Evolutionary conservation across 2,888 invertebrate species (phyloP).

Genomic region (Caenorhabditis drosophilae): DNA sequence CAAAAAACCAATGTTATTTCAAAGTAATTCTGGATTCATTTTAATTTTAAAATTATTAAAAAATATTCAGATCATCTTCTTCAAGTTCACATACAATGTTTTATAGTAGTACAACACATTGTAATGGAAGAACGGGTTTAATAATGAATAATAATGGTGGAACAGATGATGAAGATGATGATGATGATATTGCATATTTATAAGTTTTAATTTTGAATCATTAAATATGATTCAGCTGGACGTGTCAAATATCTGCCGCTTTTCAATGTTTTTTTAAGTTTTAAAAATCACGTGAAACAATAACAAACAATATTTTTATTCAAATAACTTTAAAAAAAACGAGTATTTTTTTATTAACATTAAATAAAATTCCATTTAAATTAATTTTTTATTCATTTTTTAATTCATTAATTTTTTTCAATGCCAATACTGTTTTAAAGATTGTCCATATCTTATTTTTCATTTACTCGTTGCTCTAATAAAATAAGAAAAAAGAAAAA

Average conservation of each 20-base stretch:
- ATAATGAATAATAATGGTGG: slow-evolving; percentile 9
- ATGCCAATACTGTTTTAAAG: no score
- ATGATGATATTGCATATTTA: slow-evolving; percentile 37
- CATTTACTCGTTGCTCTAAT: no score
- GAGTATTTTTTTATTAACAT: no score
- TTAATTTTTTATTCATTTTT: no score
- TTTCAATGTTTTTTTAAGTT: no score
- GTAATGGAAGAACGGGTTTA: slow-evolving; percentile 28
- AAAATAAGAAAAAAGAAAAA: neutral
- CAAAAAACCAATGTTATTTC: no score
- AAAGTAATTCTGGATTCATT: no score
- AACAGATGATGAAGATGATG: slow-evolving; percentile 15
- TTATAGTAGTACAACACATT: slow-evolving; percentile 16
- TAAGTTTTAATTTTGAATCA: neutral
- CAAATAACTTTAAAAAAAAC: neutral
- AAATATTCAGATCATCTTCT: slow-evolving; percentile 18
- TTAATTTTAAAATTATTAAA: no score
- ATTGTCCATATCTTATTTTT: no score
- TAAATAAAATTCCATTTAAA: no score
- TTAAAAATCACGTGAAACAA: neutral
- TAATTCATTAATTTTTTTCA: no score
- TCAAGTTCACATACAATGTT: slow-evolving; percentile 20
- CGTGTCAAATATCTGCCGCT: no score
- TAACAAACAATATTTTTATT: neutral
- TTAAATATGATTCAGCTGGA: neutral